Percentiles rank a stretch among this genome's conserved stretches.
phyloP scores from a whole-genome alignment of 1,140 invertebrate species.

The Achroia grisella region DNA sequence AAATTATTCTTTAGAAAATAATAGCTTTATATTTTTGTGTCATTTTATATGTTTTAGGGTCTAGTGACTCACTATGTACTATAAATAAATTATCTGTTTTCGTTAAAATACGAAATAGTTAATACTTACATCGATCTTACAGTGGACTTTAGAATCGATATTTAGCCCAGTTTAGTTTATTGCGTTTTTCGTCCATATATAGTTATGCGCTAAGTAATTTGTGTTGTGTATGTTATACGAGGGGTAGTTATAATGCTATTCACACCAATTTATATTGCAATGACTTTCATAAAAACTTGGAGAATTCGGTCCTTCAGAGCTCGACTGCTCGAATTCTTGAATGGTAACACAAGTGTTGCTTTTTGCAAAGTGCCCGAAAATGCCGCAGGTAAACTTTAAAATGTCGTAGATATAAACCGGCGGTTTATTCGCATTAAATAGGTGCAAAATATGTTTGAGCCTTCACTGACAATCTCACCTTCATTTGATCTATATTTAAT shows the following conservation, averaged over 20 bases:
- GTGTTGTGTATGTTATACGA: conserved; percentile 5
- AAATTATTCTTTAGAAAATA: too few species aligned
- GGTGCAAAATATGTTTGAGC: too few species aligned
- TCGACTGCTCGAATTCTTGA: conserved; percentile 57
- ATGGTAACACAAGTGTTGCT: conserved; percentile 62
- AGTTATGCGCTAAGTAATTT: neutral
- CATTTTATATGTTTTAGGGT: too few species aligned
- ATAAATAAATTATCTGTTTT: too few species aligned
- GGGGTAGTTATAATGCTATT: conserved; percentile 47
- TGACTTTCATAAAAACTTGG: conserved; percentile 69
- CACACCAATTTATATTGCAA: conserved; percentile 65
- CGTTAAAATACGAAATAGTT: too few species aligned
- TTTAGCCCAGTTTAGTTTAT: conserved; percentile 29
- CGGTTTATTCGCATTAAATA: too few species aligned
- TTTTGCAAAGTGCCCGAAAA: conserved; percentile 67
- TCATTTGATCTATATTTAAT: too few species aligned
- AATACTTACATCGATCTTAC: conserved; percentile 5
- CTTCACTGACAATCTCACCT: too few species aligned
- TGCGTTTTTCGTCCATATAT: neutral
- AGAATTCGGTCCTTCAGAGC: conserved; percentile 59
- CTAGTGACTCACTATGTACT: too few species aligned
- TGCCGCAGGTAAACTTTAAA: conserved; percentile 39
- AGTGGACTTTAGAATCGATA: conserved; percentile 61
- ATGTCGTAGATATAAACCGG: too few species aligned
- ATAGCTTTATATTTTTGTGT: too few species aligned